These are phyloP conservation scores for Fopius arisanus DNA, from an alignment of 1,140 invertebrate genomes.

Conservation along the genomic window DNA sequence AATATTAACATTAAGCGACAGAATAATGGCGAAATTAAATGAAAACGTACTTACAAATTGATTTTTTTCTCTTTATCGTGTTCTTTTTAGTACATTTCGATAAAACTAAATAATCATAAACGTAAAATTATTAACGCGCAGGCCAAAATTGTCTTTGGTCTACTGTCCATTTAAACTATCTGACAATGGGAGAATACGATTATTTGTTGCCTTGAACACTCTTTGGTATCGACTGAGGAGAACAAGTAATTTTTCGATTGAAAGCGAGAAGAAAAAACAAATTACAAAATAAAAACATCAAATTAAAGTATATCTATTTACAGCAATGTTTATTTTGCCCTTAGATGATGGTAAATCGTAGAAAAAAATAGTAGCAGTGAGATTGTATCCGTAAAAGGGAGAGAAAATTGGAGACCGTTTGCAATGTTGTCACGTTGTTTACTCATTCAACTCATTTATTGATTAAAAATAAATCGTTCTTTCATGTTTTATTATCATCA, in stretches of 20 bases:
- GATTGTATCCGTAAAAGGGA: slow-evolving; percentile 40
- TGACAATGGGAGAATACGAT: background rate
- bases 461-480: slow-evolving; percentile 33
- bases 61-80: background rate
- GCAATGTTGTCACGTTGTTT: background rate
- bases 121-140: background rate
- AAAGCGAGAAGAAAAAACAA: slow-evolving; percentile 13
- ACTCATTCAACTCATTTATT: background rate
- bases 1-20: background rate
- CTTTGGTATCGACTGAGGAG: slow-evolving; percentile 1
- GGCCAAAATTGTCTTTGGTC: background rate
- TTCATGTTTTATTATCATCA: slow-evolving; percentile 40
- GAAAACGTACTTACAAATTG: background rate
- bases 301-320: slow-evolving; percentile 53
- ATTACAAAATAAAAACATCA: slow-evolving; percentile 29
- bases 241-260: background rate
- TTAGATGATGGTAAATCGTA: slow-evolving; percentile 52
- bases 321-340: slow-evolving; percentile 56
- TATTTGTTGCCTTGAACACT: background rate
- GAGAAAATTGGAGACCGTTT: slow-evolving; percentile 18
- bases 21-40: slow-evolving; percentile 2
- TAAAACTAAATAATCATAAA: background rate
- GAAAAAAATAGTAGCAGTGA: slow-evolving; percentile 37
- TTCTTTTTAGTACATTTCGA: background rate
- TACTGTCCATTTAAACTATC: background rate